These are phyloP conservation scores for Argyrosomus regius DNA, from an alignment of 2,797 vertebrate species.

Conservation along the genomic window DNA sequence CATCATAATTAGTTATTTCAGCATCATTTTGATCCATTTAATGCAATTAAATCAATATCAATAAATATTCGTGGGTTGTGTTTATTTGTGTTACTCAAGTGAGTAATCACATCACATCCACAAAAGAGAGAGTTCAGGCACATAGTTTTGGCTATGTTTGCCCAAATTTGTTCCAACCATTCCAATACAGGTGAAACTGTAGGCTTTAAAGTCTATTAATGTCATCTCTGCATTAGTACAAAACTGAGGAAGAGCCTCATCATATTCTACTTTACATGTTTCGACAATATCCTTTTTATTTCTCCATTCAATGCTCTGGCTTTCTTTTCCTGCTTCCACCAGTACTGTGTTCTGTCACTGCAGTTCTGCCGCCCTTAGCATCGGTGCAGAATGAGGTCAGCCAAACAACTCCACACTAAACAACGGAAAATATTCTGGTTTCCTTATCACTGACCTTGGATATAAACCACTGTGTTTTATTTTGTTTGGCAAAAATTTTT, in stretches of 20 bases:
- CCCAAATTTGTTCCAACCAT: too few species aligned
- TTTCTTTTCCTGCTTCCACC: background rate
- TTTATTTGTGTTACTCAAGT: too few species aligned
- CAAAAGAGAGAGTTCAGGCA: too few species aligned
- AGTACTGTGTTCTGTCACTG: background rate
- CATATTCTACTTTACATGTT: background rate
- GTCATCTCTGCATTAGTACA: background rate
- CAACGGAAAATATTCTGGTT: slow-evolving; percentile 12
- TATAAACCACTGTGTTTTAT: background rate
- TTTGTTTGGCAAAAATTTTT: slow-evolving; percentile 8
- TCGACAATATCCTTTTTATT: background rate
- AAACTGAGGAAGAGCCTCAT: background rate
- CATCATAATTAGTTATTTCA: too few species aligned
- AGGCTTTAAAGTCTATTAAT: too few species aligned
- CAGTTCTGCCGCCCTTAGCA: background rate
- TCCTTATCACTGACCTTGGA: slow-evolving; percentile 3
- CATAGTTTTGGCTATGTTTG: too few species aligned
- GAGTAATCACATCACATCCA: too few species aligned
- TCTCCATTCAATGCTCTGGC: background rate
- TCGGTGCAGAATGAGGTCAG: background rate
- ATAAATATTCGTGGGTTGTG: too few species aligned
- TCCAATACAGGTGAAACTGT: too few species aligned
- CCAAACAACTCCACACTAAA: background rate
- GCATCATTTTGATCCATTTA: too few species aligned
- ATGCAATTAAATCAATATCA: too few species aligned